These are phyloP conservation scores for Chionomys nivalis DNA, from an alignment of 2,113 vertebrate species.

Conservation along the genomic window DNA sequence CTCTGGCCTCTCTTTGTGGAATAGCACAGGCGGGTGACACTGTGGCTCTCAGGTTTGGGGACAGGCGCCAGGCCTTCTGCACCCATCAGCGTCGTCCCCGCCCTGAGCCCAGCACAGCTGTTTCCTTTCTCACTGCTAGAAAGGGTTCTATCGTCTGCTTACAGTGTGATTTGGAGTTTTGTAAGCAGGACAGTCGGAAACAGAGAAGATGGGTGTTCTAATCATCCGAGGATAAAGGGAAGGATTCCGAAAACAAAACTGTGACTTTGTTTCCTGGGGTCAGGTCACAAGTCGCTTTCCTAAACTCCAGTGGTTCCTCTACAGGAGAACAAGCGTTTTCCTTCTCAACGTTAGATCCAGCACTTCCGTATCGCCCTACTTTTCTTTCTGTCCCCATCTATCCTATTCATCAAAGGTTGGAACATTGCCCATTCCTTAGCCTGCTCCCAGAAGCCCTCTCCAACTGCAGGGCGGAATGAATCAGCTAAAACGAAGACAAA, in stretches of 20 bases:
- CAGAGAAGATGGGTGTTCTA: conserved; percentile 63
- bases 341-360: conserved; percentile 22
- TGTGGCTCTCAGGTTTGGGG: conserved; percentile 69
- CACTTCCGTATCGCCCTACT: neutral
- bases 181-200: conserved; percentile 76
- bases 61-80: conserved; percentile 33
- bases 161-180: conserved; percentile 66
- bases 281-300: conserved; percentile 60
- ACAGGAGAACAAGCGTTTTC: conserved; percentile 77
- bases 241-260: conserved; percentile 69
- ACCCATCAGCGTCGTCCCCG: conserved; percentile 70
- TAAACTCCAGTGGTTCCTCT: conserved; percentile 68
- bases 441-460: conserved; percentile 16
- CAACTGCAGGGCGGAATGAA: conserved; percentile 32
- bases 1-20: conserved; percentile 22
- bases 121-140: conserved; percentile 82
- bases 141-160: conserved; percentile 80
- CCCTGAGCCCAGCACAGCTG: conserved; percentile 84
- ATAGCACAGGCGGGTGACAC: neutral
- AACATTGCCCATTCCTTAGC: neutral
- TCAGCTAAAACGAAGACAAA: neutral
- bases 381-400: conserved; percentile 43
- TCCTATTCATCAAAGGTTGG: conserved; percentile 23
- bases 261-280: conserved; percentile 61
- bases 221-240: conserved; percentile 68